Conservation (phyloP, 1,140 invertebrate genomes). For the Scaptodrosophila lebanonensis region DNA sequence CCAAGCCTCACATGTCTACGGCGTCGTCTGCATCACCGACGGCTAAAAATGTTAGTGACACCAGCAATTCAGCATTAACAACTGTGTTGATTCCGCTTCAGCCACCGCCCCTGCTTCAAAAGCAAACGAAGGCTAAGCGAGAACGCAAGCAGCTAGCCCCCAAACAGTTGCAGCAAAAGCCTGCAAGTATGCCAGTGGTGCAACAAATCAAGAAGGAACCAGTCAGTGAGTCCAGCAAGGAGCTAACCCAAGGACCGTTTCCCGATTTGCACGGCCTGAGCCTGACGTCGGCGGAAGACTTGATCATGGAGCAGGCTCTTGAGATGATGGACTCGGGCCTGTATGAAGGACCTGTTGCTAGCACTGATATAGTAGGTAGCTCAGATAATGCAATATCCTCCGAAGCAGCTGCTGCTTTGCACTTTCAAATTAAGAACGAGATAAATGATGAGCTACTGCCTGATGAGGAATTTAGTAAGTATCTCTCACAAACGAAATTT, state of each 20-base stretch:
- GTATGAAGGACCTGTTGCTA: constrained; percentile 43
- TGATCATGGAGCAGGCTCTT: constrained; percentile 74
- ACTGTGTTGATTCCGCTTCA: constrained; percentile 18
- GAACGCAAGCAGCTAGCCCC: constrained; percentile 64
- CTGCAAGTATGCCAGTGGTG: constrained; percentile 17
- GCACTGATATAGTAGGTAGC: constrained; percentile 46
- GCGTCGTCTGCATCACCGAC: constrained; percentile 18
- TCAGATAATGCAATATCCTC: constrained; percentile 70
- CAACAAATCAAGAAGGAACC: constrained; percentile 64
- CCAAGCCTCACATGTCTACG: constrained; percentile 18
- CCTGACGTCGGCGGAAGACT: constrained; percentile 71
- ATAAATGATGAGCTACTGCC: constrained; percentile 54
- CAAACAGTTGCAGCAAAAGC: constrained; percentile 64
- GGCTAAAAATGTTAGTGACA: constrained; percentile 3
- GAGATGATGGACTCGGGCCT: constrained; percentile 74
- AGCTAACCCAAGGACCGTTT: constrained; percentile 40
- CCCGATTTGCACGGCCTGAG: constrained; percentile 63
- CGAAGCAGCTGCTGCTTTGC: constrained; percentile 66
- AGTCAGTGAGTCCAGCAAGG: constrained; percentile 1
- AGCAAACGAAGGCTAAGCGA: constrained; percentile 58
- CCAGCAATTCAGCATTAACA: background rate
- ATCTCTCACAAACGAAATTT: background rate
- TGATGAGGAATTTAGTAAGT: constrained; percentile 69
- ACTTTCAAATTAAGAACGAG: constrained; percentile 72
- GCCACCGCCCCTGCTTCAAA: constrained; percentile 27